Evolutionary conservation across 2,797 vertebrate genomes (phyloP), one percentile per base, ranked within the genome.

Genomic region (Neostethus bicornis): DNA sequence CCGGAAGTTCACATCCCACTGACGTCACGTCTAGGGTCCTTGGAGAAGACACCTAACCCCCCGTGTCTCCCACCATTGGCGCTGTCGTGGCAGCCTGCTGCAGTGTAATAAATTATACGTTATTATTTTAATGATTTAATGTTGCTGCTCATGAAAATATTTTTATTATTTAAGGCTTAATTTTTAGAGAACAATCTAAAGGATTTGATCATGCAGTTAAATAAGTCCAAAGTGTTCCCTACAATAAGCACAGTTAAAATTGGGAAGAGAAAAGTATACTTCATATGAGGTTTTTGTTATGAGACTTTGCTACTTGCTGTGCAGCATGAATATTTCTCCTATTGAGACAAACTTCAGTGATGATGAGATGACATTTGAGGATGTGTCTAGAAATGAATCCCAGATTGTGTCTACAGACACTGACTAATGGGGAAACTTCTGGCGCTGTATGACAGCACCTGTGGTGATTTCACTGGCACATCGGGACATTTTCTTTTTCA

Each of bases 181-280:
- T 24, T 49, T 68, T 75, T 45, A 55, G 23, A 46, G 58, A 44
- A 66, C 32, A 57, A 52, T 55, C 41, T 42, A 23, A 56, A 46
- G 42, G 29, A 56, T 64, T 60, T 74, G 70, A 63, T 59, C 61
- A 34, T 51, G 0, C 3, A 57, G 55, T 54, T 70, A 71, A 73
- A 68, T 65, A 77, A 45, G 69, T 35, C 25, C 35, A 11, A 52
- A 60, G 9, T n/a, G 7, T 34, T 59, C 23, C 59, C 61, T 69
- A 51, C 17, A 54, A 25, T 21, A 24, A 51, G 17, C 17, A 34
- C 29, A 54, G 4, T 16, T 5, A 51, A 43, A 12, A 12, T 26
- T 10, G 42, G 51, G 20, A 61, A 21, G 20, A 16, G 16, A 42
- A 25, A 25, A 21, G 2, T 9, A 14, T 25, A 17, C 12, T 52